Evolutionary conservation across 2,113 vertebrate species (phyloP), one percentile per base, ranked within the genome.

Genomic region (Dromaius novaehollandiae): DNA sequence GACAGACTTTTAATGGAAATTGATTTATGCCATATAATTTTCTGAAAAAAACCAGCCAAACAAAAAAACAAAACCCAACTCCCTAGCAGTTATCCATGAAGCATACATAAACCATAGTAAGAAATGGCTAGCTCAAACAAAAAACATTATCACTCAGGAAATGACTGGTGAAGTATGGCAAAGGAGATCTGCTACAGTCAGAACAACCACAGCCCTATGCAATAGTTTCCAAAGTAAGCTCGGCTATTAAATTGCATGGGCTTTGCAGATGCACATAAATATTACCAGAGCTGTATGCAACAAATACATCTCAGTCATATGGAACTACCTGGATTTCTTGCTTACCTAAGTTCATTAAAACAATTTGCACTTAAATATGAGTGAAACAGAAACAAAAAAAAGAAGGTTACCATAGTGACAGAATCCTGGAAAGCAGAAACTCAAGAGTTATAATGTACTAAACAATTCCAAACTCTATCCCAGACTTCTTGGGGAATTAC

Each of bases 301-400:
- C 64, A 78, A 81, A 78, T 51, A 28, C 42, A 84, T 40, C 46
- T 50, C 76, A 63, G 82, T 90, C 56, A 46, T 44, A 24, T 11
- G 69, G 0, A 85, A 66, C 48, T 56, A 82, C 74, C 12, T 0
- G 0, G 22, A 65, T 44, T 82, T 76, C 85, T 88, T 56, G 18
- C 13, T 14, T 55, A 66, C 18, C 4, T 36, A 77, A 50, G 28
- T 21, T 64, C 76, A 80, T 3, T 5, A 3, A 80, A 88, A 66
- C 26, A 48, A 68, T 44, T 19, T 80, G 66, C 26, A 80, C 38
- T 53, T 28, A 93, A 84, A 66, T 22, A 51, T 0, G 9, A 86
- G 32, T 26, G 36, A 34, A 82, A 88, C 15, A 66, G 53, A 87
- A 80, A 78, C 13, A 50, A 77, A 28, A 68, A 48, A 53, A 42